These are phyloP conservation scores for Sinelater perroti DNA, from an alignment of 2,888 invertebrate genomes.

Conservation along the genomic window DNA sequence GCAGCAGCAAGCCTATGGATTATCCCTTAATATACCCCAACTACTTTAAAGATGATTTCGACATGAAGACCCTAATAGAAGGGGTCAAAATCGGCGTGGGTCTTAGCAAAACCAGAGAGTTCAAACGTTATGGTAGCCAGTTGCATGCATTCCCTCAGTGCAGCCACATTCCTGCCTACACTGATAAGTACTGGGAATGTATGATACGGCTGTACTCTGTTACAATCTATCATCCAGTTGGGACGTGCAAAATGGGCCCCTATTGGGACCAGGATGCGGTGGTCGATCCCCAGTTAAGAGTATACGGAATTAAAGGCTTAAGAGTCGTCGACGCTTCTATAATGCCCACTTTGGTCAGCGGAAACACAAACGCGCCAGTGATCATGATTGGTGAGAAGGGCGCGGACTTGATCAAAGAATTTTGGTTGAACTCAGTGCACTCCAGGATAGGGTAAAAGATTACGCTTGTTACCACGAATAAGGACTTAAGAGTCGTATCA, in stretches of 20 bases:
- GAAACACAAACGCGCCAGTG: conserved; percentile 85
- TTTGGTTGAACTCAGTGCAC: conserved; percentile 70
- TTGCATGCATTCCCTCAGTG: conserved; percentile 84
- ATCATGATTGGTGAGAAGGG: conserved; percentile 94
- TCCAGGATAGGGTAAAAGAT: neutral
- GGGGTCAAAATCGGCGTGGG: conserved; percentile 86
- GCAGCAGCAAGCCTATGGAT: conserved; percentile 85
- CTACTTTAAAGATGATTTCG: conserved; percentile 83
- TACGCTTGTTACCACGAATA: no score
- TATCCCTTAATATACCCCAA: conserved; percentile 93
- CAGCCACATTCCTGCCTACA: conserved; percentile 70
- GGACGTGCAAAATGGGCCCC: conserved; percentile 91
- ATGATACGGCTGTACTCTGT: conserved; percentile 84
- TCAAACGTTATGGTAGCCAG: conserved; percentile 76
- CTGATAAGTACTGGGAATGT: conserved; percentile 86
- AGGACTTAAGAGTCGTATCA: no score
- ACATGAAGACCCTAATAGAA: conserved; percentile 82
- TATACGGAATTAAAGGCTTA: conserved; percentile 81
- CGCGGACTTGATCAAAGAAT: conserved; percentile 85
- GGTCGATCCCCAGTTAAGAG: conserved; percentile 80
- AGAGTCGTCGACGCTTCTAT: conserved; percentile 86
- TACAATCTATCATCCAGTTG: conserved; percentile 87
- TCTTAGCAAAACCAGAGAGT: conserved; percentile 80
- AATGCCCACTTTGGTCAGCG: conserved; percentile 86
- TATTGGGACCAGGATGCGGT: conserved; percentile 85